Base-by-base conservation (phyloP, 2,113 vertebrate species). In the Eidolon helvum region DNA sequence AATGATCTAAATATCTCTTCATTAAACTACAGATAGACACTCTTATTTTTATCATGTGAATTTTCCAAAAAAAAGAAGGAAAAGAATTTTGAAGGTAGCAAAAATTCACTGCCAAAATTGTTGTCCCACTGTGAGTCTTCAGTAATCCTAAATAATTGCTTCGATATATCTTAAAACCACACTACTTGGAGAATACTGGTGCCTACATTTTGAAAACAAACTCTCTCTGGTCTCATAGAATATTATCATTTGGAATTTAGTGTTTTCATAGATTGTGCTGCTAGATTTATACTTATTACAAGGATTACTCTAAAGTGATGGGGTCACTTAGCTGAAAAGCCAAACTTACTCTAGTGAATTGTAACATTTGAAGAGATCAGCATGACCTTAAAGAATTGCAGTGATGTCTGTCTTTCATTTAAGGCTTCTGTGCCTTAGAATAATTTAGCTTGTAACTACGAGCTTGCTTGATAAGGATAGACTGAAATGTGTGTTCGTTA, bases 301-400 rank as follows among this genome's bases (percentile, higher is more conserved):
- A 94, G 57, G 92, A 94, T 97, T 97, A 96, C 74, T 97, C 85
- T 93, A 97, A 97, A 98, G 69, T 91, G 48, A 89, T 40, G 45
- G 40, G 43, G 24, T 90, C 96, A 80, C 83, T 94, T 96, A 45
- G 8, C 87, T 93, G 94, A 96, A 97, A 98, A 98, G 71, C 15
- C 82, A 97, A 43, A 43, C 48, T 95, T 90, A 96, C 57, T 97
- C 87, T 63, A 96, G 89, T 78, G 12, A 94, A 79, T 96, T 95
- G 94, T 97, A 98, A 98, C 72, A 95, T 98, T 98, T 98, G 96
- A 97, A 96, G 98, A 98, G 96, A 97, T 97, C 91, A 98, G 79
- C 40, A 28, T 98, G 96, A 98, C 95, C 96, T 98, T 97, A 97
- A 97, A 96, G 78, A 87, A 92, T 50, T 96, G 80, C 94, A 97